phyloP scores from a whole-genome alignment of 2,888 invertebrate species.

The Sesia bembeciformis region DNA sequence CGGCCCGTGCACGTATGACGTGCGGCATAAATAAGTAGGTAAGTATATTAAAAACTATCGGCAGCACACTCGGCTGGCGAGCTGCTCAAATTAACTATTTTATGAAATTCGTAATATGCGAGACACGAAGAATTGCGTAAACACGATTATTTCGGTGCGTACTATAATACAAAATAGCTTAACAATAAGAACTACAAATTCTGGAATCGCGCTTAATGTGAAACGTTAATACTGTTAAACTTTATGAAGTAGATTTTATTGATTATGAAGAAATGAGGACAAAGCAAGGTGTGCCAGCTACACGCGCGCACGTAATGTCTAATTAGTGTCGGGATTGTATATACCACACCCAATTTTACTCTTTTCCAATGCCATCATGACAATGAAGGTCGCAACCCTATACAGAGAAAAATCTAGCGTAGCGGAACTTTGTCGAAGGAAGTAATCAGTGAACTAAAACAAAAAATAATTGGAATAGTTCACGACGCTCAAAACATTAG shows the following conservation, averaged over 20 bases:
- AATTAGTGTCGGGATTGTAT: slow-evolving; percentile 8
- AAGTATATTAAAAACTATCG: slow-evolving; percentile 16
- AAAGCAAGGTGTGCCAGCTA: slow-evolving; percentile 19
- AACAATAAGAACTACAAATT: background rate
- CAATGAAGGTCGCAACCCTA: background rate
- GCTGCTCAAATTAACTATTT: slow-evolving; percentile 15
- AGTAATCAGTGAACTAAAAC: background rate
- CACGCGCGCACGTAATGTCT: slow-evolving; percentile 13
- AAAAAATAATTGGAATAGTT: too few relatives aligned
- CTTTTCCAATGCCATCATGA: slow-evolving; percentile 4
- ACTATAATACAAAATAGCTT: too few relatives aligned
- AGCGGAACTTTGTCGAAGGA: background rate
- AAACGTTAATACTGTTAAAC: background rate
- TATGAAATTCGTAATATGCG: slow-evolving; percentile 34
- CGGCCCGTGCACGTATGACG: slow-evolving; percentile 2
- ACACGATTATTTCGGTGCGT: background rate
- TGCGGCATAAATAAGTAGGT: slow-evolving; percentile 18
- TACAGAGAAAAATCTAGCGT: background rate
- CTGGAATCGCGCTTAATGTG: background rate
- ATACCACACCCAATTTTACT: slow-evolving; percentile 2
- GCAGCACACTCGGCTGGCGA: slow-evolving; percentile 39
- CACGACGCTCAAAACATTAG: too few relatives aligned
- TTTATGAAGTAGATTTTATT: background rate
- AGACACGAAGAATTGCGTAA: slow-evolving; percentile 20
- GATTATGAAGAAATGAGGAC: slow-evolving; percentile 21